Percentiles rank a stretch among this genome's conserved stretches.
These are phyloP conservation scores for Sinonovacula constricta DNA, from an alignment of 1,140 invertebrate genomes.

Conservation along the genomic window DNA sequence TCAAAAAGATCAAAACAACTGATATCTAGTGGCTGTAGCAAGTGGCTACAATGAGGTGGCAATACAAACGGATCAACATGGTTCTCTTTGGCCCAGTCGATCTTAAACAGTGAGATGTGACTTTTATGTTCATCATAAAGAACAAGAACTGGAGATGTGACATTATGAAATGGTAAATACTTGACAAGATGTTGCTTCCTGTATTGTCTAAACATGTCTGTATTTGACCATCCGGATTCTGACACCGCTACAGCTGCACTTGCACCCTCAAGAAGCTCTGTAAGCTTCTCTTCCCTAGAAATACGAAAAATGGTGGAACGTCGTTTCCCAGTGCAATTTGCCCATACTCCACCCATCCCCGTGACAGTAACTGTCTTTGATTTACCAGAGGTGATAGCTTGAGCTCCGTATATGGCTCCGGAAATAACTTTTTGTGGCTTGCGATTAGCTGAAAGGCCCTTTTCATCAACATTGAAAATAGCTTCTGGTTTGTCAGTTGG, in stretches of 20 bases:
- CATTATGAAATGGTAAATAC: background rate
- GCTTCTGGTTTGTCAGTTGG: too few species aligned
- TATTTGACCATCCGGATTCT: conserved; percentile 39
- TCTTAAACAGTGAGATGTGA: conserved; percentile 33
- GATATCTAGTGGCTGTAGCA: conserved; percentile 13
- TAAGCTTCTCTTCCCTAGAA: conserved; percentile 72
- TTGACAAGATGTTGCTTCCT: conserved; percentile 11
- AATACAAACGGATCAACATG: background rate
- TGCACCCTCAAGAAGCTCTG: conserved; percentile 44
- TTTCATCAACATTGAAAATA: conserved; percentile 78
- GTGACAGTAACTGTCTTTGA: conserved; percentile 77
- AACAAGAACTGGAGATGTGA: background rate
- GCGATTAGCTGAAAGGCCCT: conserved; percentile 75
- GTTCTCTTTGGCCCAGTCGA: conserved; percentile 14
- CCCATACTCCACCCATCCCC: too few species aligned
- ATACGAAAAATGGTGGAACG: conserved; percentile 76
- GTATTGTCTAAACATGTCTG: conserved; percentile 18
- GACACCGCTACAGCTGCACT: conserved; percentile 12
- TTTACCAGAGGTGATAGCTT: conserved; percentile 72
- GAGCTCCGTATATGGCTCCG: conserved; percentile 46
- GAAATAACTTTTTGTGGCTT: conserved; percentile 46
- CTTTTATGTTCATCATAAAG: conserved; percentile 76
- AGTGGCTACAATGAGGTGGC: background rate
- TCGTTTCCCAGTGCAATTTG: conserved; percentile 68
- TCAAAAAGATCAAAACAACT: conserved; percentile 14